Percentiles rank a stretch among this genome's conserved stretches.
Conservation (phyloP, 2,797 vertebrate species). For the Iguana delicatissima region DNA sequence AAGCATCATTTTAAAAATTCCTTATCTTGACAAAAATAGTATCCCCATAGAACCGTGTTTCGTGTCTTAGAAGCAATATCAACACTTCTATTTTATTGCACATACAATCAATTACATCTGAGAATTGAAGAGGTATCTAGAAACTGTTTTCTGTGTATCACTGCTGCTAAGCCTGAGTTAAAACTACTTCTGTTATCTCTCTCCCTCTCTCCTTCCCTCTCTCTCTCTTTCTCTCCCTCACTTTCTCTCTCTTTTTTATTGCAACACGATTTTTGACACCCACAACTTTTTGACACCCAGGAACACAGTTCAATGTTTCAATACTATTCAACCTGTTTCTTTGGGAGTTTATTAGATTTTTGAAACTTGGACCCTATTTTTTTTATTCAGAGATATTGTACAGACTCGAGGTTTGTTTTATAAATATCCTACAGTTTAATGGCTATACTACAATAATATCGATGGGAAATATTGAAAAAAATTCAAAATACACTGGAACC, state of each 20-base stretch:
- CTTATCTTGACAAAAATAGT: not conserved
- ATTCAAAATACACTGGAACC: too few species aligned
- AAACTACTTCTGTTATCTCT: not conserved
- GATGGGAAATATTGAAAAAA: not conserved
- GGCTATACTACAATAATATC: not conserved
- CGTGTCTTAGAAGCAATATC: not conserved
- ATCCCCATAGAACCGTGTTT: not conserved
- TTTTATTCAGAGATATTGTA: not conserved
- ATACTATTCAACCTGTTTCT: not conserved
- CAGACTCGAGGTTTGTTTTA: not conserved
- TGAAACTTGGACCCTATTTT: not conserved
- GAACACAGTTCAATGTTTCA: too few species aligned
- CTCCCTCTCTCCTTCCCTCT: too few species aligned
- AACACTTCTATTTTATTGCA: not conserved
- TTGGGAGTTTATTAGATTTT: not conserved
- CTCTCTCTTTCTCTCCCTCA: too few species aligned
- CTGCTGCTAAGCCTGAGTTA: not conserved
- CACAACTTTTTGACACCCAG: not conserved
- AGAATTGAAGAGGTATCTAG: not conserved
- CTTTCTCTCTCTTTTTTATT: not conserved
- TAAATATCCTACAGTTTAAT: not conserved
- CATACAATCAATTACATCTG: not conserved
- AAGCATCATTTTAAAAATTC: not conserved
- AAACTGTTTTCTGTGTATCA: not conserved
- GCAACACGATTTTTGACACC: not conserved